Conservation (phyloP, 1,140 invertebrate species). For the Temnothorax nylanderi region DNA sequence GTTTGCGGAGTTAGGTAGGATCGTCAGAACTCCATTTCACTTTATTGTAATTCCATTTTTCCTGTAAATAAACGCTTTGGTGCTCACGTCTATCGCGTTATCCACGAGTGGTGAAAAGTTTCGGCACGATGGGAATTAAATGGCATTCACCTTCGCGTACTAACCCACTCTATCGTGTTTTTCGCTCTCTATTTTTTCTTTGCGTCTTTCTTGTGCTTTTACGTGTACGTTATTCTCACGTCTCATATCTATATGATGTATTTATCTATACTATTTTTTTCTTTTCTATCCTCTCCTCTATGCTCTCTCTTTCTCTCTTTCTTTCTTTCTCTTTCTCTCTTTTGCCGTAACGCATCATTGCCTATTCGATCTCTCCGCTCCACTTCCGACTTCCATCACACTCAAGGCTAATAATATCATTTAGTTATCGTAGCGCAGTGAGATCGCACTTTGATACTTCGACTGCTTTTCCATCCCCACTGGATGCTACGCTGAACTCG, state of each 20-base stretch:
- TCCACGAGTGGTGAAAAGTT: slow-evolving; percentile 67
- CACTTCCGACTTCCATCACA: slow-evolving; percentile 38
- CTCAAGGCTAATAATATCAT: slow-evolving; percentile 65
- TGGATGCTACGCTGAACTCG: slow-evolving; percentile 1
- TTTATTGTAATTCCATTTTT: slow-evolving; percentile 81
- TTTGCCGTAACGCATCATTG: slow-evolving; percentile 28
- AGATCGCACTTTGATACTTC: slow-evolving; percentile 53
- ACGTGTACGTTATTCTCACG: not conserved
- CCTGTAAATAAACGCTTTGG: slow-evolving; percentile 77
- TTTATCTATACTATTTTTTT: not conserved
- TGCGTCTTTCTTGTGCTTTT: not conserved
- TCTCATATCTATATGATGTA: not conserved
- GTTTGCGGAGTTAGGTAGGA: slow-evolving; percentile 43
- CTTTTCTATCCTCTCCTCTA: not conserved
- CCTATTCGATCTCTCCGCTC: slow-evolving; percentile 39
- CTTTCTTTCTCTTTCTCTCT: not conserved
- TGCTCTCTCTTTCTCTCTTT: not conserved
- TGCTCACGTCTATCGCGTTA: slow-evolving; percentile 77
- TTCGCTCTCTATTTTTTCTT: slow-evolving; percentile 34
- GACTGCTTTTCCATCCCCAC: slow-evolving; percentile 34
- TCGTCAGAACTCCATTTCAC: slow-evolving; percentile 76
- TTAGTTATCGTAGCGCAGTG: slow-evolving; percentile 59
- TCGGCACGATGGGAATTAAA: slow-evolving; percentile 75
- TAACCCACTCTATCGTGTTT: slow-evolving; percentile 5
- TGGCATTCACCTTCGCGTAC: slow-evolving; percentile 60